Evolutionary conservation across 2,888 invertebrate genomes (phyloP).

Genomic region (Ptilodon capucinus): DNA sequence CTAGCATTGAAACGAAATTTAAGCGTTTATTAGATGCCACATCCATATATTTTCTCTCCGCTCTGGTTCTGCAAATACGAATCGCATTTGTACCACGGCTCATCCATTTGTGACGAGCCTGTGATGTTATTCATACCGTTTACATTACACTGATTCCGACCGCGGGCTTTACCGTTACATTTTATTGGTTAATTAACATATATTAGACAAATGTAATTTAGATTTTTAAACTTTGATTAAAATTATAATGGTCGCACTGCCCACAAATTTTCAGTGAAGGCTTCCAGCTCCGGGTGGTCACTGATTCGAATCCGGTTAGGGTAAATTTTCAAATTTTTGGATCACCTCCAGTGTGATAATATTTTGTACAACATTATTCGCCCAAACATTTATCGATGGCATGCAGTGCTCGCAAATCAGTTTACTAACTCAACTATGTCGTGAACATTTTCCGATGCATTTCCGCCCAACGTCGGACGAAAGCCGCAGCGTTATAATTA

Average conservation of each 20-base stretch:
- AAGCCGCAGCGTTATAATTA: not conserved
- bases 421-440: not conserved
- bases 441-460: not conserved
- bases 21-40: conserved; percentile 34
- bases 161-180: conserved; percentile 45
- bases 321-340: no score
- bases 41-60: conserved; percentile 38
- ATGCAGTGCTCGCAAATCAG: no score
- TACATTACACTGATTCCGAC: conserved; percentile 62
- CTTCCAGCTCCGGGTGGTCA: no score
- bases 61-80: conserved; percentile 14
- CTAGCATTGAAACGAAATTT: no score
- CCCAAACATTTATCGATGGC: no score
- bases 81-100: conserved; percentile 45
- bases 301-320: no score
- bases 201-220: no score
- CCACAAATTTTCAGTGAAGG: no score
- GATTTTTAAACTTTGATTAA: no score
- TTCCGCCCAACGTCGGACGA: not conserved
- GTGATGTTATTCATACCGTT: conserved; percentile 76
- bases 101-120: conserved; percentile 69
- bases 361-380: no score
- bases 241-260: no score
- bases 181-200: not conserved
- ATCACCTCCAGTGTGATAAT: no score